A percentile compares a stretch with the other conserved stretches of the same genome.
Conservation (phyloP, 2,888 invertebrate species). For the Callyntrura guangdongensis region DNA sequence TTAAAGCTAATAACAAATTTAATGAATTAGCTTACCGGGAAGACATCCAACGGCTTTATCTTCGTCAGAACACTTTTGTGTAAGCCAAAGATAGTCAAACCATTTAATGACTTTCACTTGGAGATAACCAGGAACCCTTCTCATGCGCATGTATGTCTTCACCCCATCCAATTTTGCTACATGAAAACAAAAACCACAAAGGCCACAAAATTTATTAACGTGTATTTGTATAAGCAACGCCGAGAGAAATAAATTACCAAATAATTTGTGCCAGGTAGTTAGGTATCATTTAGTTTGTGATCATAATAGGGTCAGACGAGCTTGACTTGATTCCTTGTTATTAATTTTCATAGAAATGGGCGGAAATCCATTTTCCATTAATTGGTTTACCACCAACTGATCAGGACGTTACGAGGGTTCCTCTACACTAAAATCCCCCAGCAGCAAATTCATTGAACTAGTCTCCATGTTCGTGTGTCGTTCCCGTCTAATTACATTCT, state of each 20-base stretch:
- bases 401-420: neutral
- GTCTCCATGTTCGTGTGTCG: no score
- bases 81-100: slow-evolving; percentile 99
- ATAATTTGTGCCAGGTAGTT: neutral
- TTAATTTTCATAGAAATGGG: slow-evolving; percentile 57
- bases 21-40: slow-evolving; percentile 88
- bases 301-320: neutral
- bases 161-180: slow-evolving; percentile 99
- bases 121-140: slow-evolving; percentile 96
- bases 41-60: slow-evolving; percentile 98
- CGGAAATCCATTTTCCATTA: slow-evolving; percentile 59
- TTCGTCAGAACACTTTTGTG: slow-evolving; percentile 99
- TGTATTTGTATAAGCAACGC: neutral
- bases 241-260: neutral
- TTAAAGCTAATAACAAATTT: neutral
- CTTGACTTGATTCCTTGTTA: slow-evolving; percentile 30
- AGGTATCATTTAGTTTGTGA: slow-evolving; percentile 12
- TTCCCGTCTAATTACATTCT: no score
- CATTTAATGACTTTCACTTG: slow-evolving; percentile 99
- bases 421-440: neutral
- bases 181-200: slow-evolving; percentile 85
- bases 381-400: slow-evolving; percentile 73
- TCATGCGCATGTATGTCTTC: slow-evolving; percentile 99
- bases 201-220: slow-evolving; percentile 8
- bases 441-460: neutral